Evolutionary conservation across 2,888 invertebrate species (phyloP).

Genomic region (Crepidodera aurea): DNA sequence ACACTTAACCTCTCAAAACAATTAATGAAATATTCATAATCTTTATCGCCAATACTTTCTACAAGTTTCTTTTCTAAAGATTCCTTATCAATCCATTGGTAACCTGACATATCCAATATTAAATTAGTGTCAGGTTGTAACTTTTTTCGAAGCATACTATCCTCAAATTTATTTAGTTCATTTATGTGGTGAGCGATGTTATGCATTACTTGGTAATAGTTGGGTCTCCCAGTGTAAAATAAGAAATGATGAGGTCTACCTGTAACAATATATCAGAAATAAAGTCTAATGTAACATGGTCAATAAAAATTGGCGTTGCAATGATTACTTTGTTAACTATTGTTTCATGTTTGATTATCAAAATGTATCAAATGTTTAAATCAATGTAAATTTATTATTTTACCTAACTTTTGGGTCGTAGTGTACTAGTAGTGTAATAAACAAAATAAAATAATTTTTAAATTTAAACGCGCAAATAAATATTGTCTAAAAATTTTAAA

Average conservation of each 20-base stretch:
- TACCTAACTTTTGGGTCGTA: too few relatives aligned
- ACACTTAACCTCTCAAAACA: slow-evolving; percentile 75
- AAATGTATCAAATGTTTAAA: too few relatives aligned
- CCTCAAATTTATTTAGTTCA: slow-evolving; percentile 74
- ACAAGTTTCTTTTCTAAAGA: slow-evolving; percentile 71
- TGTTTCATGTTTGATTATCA: too few relatives aligned
- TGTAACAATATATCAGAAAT: background rate
- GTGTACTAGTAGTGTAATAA: too few relatives aligned
- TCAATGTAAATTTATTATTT: too few relatives aligned
- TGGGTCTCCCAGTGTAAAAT: slow-evolving; percentile 91
- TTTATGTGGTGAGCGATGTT: slow-evolving; percentile 75
- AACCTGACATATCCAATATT: slow-evolving; percentile 65
- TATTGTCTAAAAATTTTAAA: too few relatives aligned
- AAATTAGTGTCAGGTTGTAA: slow-evolving; percentile 68
- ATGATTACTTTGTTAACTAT: too few relatives aligned
- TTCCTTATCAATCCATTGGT: slow-evolving; percentile 72
- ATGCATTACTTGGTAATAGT: slow-evolving; percentile 83
- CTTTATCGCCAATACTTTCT: slow-evolving; percentile 72
- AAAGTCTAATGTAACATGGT: too few relatives aligned
- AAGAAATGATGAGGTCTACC: slow-evolving; percentile 88
- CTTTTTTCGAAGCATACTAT: slow-evolving; percentile 72
- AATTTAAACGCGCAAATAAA: too few relatives aligned
- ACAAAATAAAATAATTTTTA: too few relatives aligned
- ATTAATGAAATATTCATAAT: slow-evolving; percentile 76
- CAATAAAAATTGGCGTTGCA: too few relatives aligned